phyloP scores from a whole-genome alignment of 2,888 invertebrate genomes.

The Netelia melanura region DNA sequence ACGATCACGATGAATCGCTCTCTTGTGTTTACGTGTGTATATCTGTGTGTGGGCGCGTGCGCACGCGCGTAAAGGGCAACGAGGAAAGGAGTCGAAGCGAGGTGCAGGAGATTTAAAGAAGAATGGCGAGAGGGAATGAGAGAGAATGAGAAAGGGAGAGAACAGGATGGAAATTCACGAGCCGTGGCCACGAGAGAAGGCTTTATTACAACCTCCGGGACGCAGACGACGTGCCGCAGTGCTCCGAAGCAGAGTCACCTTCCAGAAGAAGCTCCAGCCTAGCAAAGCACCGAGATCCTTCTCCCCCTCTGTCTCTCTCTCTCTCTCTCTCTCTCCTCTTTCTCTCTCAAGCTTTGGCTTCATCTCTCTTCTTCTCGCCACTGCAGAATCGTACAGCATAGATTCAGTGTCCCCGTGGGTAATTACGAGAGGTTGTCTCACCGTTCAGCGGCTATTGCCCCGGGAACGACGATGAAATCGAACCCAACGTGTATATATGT shows the following conservation, averaged over 20 bases:
- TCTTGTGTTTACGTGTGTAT: slow-evolving; percentile 26
- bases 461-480: slow-evolving; percentile 20
- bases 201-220: slow-evolving; percentile 66
- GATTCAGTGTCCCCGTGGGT: slow-evolving; percentile 59
- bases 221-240: slow-evolving; percentile 36
- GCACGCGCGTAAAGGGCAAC: slow-evolving; percentile 25
- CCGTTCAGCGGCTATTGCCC: slow-evolving; percentile 50
- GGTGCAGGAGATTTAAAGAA: slow-evolving; percentile 67
- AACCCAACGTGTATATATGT: not conserved
- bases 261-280: slow-evolving; percentile 41
- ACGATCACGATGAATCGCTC: slow-evolving; percentile 77
- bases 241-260: slow-evolving; percentile 18
- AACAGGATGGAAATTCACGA: slow-evolving; percentile 66
- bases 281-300: slow-evolving; percentile 23
- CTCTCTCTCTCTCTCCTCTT: no score
- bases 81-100: slow-evolving; percentile 40
- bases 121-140: slow-evolving; percentile 59
- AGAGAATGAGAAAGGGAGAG: slow-evolving; percentile 38
- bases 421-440: slow-evolving; percentile 61
- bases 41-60: not conserved
- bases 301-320: not conserved
- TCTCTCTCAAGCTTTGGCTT: no score
- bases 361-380: slow-evolving; percentile 10
- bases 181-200: slow-evolving; percentile 63
- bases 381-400: slow-evolving; percentile 19